phyloP scores from a whole-genome alignment of 2,797 vertebrate genomes.

The Eleutherodactylus coqui region DNA sequence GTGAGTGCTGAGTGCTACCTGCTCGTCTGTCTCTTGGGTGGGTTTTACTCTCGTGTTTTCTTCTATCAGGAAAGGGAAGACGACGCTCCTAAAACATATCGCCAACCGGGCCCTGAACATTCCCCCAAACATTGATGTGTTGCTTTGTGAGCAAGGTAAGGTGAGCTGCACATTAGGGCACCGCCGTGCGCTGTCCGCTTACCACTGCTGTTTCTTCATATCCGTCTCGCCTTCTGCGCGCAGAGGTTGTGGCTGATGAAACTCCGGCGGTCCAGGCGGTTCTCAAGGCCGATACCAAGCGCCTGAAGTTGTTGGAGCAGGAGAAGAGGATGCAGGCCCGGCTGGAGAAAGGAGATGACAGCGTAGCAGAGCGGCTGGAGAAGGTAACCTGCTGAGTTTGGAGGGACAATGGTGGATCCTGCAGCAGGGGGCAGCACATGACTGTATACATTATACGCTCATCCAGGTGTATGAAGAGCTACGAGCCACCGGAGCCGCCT shows the following conservation, averaged over 20 bases:
- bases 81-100: conserved; percentile 92
- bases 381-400: conserved; percentile 72
- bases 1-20: conserved; percentile 71
- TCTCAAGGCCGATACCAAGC: conserved; percentile 87
- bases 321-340: conserved; percentile 82
- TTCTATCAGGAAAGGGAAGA: conserved; percentile 88
- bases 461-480: conserved; percentile 89
- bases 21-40: not conserved
- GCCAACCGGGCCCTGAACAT: conserved; percentile 90
- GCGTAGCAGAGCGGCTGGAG: conserved; percentile 82
- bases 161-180: too few species aligned
- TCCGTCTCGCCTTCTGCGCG: too few species aligned
- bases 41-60: not conserved
- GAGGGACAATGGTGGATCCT: not conserved
- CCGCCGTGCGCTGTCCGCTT: too few species aligned
- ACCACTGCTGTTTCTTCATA: not conserved
- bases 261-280: conserved; percentile 90
- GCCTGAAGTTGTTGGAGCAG: conserved; percentile 87
- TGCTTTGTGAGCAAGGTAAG: conserved; percentile 92
- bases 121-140: conserved; percentile 91
- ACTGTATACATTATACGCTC: conserved; percentile 8
- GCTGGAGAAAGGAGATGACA: conserved; percentile 88
- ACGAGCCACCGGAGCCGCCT: conserved; percentile 83
- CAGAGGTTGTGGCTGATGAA: conserved; percentile 91
- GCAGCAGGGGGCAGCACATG: not conserved